These are phyloP conservation scores for Sesamia inferens DNA, from an alignment of 2,888 invertebrate species.

Conservation along the genomic window DNA sequence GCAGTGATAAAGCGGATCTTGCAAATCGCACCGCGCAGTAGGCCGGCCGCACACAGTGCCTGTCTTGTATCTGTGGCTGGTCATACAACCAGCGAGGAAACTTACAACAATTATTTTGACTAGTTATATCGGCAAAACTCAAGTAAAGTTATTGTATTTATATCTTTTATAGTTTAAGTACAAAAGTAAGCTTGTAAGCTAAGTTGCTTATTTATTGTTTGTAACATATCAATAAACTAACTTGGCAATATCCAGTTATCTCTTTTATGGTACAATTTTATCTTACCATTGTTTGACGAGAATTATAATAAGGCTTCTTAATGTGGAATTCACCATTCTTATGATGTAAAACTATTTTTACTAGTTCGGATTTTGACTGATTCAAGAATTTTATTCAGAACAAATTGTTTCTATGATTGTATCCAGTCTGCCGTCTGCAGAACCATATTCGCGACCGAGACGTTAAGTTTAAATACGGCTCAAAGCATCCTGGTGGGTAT, in stretches of 20 bases:
- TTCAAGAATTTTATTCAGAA: not conserved
- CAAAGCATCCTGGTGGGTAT: constrained; percentile 79
- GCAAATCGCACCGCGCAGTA: constrained; percentile 78
- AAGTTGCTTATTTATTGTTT: too few species aligned
- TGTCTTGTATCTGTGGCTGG: constrained; percentile 45
- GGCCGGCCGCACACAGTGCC: constrained; percentile 68
- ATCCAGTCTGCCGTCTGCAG: constrained; percentile 21
- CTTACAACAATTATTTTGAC: not conserved
- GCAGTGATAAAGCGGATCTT: constrained; percentile 84
- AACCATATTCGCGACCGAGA: constrained; percentile 49
- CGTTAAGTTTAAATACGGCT: constrained; percentile 66
- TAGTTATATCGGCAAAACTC: not conserved
- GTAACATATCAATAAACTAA: not conserved
- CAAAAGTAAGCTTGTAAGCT: too few species aligned
- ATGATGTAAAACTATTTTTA: not conserved
- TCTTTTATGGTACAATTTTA: not conserved
- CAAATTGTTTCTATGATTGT: constrained; percentile 16
- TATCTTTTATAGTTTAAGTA: too few species aligned
- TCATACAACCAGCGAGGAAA: constrained; percentile 50
- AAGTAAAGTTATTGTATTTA: not conserved
- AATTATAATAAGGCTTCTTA: not conserved
- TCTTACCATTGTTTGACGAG: not conserved
- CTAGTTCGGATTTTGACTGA: not conserved
- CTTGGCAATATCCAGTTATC: not conserved
- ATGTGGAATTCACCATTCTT: not conserved